A percentile compares a stretch with the other conserved stretches of the same genome.
These are phyloP conservation scores for Enteromius paludinosus DNA, from an alignment of 2,797 vertebrate genomes.

Conservation along the genomic window DNA sequence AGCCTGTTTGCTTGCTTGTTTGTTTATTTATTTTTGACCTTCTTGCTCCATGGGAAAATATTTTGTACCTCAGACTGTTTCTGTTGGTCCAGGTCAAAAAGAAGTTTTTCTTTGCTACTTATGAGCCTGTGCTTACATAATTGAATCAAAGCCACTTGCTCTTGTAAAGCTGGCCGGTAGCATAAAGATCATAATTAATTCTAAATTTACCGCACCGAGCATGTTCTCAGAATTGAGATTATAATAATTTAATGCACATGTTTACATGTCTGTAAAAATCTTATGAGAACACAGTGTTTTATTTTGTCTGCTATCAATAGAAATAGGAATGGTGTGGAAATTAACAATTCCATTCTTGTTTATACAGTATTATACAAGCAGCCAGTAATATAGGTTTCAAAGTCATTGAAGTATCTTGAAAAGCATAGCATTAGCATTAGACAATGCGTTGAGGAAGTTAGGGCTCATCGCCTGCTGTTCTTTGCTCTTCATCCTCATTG, in stretches of 20 bases:
- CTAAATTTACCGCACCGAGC: conserved; percentile 11
- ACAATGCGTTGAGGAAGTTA: background rate
- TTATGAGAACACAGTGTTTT: conserved; percentile 42
- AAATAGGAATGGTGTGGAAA: conserved; percentile 18
- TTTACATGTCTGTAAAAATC: conserved; percentile 50
- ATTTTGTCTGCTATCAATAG: conserved; percentile 44
- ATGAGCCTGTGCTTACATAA: conserved; percentile 37
- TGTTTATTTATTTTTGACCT: conserved; percentile 72
- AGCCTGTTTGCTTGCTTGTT: conserved; percentile 68
- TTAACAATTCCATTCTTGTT: background rate
- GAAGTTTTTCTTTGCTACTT: conserved; percentile 43
- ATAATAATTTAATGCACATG: conserved; percentile 40
- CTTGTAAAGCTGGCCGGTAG: conserved; percentile 35
- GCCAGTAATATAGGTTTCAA: background rate
- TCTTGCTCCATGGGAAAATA: conserved; percentile 59
- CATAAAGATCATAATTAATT: conserved; percentile 32
- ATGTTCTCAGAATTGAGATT: conserved; percentile 15
- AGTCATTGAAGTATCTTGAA: background rate
- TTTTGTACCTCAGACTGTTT: conserved; percentile 55
- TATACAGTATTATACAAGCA: background rate
- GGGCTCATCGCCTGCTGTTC: background rate
- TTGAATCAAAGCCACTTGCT: conserved; percentile 35
- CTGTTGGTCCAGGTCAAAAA: conserved; percentile 43
- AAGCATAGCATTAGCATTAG: background rate
- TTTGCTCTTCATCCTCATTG: background rate